These are phyloP conservation scores for Eulemur macaco DNA, from an alignment of 2,113 vertebrate species.

Conservation along the genomic window DNA sequence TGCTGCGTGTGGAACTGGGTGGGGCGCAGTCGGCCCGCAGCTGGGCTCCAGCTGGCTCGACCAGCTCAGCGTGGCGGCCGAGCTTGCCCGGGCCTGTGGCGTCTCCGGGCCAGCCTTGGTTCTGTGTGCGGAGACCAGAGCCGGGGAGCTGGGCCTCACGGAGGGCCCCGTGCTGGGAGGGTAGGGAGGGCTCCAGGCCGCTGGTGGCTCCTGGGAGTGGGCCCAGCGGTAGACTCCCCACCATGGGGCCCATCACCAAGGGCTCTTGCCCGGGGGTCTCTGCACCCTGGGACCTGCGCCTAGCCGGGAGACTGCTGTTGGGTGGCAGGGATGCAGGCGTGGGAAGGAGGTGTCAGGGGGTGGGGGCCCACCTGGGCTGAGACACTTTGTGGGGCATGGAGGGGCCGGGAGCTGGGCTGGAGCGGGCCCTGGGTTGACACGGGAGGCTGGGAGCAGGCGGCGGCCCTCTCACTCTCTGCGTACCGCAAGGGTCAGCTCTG, in stretches of 20 bases:
- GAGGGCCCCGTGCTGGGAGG: neutral
- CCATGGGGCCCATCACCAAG: too few relatives aligned
- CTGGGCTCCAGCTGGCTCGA: neutral
- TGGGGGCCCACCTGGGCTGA: neutral
- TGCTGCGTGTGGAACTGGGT: rapidly evolving
- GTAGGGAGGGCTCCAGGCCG: too few relatives aligned
- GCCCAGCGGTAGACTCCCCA: too few relatives aligned
- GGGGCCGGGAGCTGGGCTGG: neutral
- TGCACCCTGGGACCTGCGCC: neutral
- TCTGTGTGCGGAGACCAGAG: neutral
- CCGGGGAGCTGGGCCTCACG: neutral
- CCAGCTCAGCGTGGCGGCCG: neutral
- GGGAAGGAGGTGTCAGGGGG: too few relatives aligned
- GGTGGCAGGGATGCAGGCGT: neutral
- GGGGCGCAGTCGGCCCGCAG: neutral
- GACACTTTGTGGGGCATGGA: rapidly evolving
- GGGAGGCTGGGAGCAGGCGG: neutral
- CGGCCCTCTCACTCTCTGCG: neutral
- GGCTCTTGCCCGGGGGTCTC: neutral
- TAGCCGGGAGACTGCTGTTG: neutral
- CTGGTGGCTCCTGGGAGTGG: neutral
- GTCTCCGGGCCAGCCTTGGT: neutral
- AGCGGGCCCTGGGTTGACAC: neutral
- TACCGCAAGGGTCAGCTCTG: neutral
- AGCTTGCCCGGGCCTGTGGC: neutral